Percentiles rank a stretch among this genome's conserved stretches.
These are phyloP conservation scores for Epirrita christyi DNA, from an alignment of 2,888 invertebrate genomes.

Conservation along the genomic window DNA sequence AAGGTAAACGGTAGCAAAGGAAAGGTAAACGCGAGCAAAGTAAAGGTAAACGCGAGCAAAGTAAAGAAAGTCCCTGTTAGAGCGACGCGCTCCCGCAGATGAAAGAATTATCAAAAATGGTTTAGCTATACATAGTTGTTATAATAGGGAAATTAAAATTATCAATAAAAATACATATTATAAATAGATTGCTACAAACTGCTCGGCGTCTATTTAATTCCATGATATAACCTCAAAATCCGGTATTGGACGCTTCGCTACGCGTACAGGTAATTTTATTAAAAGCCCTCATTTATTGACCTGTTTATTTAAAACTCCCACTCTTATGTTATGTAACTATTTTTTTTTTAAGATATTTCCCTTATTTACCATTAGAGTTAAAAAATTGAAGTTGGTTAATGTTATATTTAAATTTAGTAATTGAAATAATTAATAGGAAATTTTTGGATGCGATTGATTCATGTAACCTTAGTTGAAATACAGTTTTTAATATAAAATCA, in stretches of 20 bases:
- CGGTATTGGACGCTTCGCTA: conserved; percentile 12
- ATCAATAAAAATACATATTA: conserved; percentile 27
- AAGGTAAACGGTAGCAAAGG: conserved; percentile 9
- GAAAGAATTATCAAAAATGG: conserved; percentile 45
- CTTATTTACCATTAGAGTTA: conserved; percentile 75
- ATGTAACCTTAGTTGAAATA: conserved; percentile 23
- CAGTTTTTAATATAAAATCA: conserved; percentile 20
- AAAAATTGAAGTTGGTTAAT: conserved; percentile 73
- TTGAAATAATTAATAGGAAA: conserved; percentile 33
- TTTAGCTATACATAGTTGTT: conserved; percentile 16
- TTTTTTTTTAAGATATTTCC: conserved; percentile 73
- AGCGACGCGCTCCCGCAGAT: conserved; percentile 65
- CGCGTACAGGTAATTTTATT: conserved; percentile 4
- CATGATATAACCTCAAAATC: conserved; percentile 31
- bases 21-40: conserved; percentile 19
- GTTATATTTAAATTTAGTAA: conserved; percentile 59
- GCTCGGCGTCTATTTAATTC: conserved; percentile 44
- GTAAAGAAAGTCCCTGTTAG: conserved; percentile 59
- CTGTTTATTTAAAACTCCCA: conserved; percentile 22
- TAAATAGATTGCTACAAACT: conserved; percentile 53
- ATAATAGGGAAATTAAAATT: conserved; percentile 35
- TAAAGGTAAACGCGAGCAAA: conserved; percentile 46
- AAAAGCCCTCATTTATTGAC: conserved; percentile 48
- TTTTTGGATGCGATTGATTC: conserved; percentile 33
- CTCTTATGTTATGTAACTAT: conserved; percentile 81